Conservation (phyloP, 2,113 vertebrate species). For the Chiloscyllium plagiosum region DNA sequence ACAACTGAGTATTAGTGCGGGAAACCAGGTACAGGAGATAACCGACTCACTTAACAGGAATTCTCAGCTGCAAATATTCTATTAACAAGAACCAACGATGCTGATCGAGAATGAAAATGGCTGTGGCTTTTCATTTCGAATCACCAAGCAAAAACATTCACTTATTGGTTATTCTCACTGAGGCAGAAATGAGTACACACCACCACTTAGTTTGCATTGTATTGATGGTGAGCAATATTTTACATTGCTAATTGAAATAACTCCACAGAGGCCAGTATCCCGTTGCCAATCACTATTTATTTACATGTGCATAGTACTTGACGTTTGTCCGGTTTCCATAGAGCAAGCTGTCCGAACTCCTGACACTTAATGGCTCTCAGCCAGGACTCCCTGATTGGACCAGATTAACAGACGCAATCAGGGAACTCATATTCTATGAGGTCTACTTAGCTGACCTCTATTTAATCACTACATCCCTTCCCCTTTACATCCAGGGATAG, state of each 20-base stretch:
- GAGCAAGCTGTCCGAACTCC: too few species aligned
- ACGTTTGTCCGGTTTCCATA: too few species aligned
- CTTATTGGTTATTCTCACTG: constrained; percentile 15
- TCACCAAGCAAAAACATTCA: constrained; percentile 32
- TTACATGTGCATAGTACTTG: too few species aligned
- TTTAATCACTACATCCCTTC: too few species aligned
- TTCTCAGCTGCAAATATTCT: constrained; percentile 22
- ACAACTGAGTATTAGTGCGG: neutral
- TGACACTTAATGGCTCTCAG: too few species aligned
- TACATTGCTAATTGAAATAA: neutral
- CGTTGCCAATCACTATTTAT: too few species aligned
- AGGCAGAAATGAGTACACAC: constrained; percentile 3
- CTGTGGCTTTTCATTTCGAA: constrained; percentile 14
- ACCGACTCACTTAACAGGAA: constrained; percentile 11
- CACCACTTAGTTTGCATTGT: neutral
- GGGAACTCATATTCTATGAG: too few species aligned
- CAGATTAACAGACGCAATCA: too few species aligned
- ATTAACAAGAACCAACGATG: constrained; percentile 20
- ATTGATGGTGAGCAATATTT: neutral
- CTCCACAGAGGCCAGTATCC: too few species aligned
- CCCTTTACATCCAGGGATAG: too few species aligned
- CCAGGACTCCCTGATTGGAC: too few species aligned
- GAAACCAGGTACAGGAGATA: constrained; percentile 1
- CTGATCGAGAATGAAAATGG: neutral
- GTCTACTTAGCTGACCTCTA: too few species aligned